Evolutionary conservation across 2,888 invertebrate species (phyloP).

Genomic region (Dastarcus helophoroides): DNA sequence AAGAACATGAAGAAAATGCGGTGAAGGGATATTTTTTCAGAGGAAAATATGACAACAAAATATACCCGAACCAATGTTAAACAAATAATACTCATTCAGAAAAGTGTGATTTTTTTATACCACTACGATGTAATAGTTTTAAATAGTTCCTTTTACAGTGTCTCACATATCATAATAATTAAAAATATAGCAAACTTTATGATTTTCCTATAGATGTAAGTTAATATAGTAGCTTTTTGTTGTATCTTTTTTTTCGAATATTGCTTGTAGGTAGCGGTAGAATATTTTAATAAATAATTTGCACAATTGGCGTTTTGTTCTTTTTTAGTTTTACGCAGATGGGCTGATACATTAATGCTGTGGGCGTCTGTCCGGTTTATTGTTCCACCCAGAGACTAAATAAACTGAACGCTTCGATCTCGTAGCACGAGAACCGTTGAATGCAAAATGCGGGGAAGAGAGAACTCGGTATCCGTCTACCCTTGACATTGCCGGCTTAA

Average conservation of each 20-base stretch:
- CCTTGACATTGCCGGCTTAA: too few relatives aligned
- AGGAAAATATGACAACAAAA: slow-evolving; percentile 17
- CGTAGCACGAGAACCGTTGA: too few relatives aligned
- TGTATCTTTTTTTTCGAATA: slow-evolving; percentile 17
- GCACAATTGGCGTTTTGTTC: too few relatives aligned
- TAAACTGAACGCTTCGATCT: too few relatives aligned
- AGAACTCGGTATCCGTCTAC: too few relatives aligned
- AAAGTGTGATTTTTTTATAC: slow-evolving; percentile 29
- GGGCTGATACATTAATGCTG: too few relatives aligned
- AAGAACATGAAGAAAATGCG: slow-evolving; percentile 10
- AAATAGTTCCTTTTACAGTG: slow-evolving; percentile 18
- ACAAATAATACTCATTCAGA: slow-evolving; percentile 30
- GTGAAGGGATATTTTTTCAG: slow-evolving; percentile 25
- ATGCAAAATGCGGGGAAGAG: too few relatives aligned
- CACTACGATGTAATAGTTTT: slow-evolving; percentile 20
- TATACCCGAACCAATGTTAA: slow-evolving; percentile 22
- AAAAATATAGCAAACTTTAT: slow-evolving; percentile 1
- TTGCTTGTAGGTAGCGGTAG: slow-evolving; percentile 30
- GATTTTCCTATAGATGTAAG: neutral
- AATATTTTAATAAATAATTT: slow-evolving; percentile 23
- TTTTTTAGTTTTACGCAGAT: too few relatives aligned
- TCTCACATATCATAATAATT: slow-evolving; percentile 18
- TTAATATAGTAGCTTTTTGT: slow-evolving; percentile 12
- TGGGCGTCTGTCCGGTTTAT: too few relatives aligned
- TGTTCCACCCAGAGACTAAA: too few relatives aligned